Base-by-base conservation (phyloP, 1,140 invertebrate genomes). In the Papilio machaon region DNA sequence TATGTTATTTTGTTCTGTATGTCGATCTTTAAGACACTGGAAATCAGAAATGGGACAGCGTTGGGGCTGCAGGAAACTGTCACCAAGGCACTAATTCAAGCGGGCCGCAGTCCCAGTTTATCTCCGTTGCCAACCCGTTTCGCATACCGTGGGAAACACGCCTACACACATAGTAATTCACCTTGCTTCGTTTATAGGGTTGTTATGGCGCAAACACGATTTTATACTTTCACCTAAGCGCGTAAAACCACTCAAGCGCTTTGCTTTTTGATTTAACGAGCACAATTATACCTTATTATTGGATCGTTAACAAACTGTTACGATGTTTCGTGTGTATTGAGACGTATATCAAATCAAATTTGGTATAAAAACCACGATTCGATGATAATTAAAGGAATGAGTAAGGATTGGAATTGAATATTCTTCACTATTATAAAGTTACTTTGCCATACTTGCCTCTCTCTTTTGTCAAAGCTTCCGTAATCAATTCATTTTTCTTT, bases 81-180 rank as follows among this genome's bases (percentile, higher is more conserved):
- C 91, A 89, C 88, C 85, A 88, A 85, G 88, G 87, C 86, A 90
- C 89, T 92, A 94, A 94, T 93, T 94, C 89, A 92, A 86, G 85
- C 80, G 86, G 85, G 85, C 89, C 86, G 87, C 86, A 87, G 87
- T 92, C 90, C 90, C 88, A 91, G 89, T 90, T 92, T 94, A 92
- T 92, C 92, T 90, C 83, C 82, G 82, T 11, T 76, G 74, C 77
- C 82, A 90, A 92, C 92, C 91, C 91, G 92, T 94, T 94, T 92
- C 80, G 92, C 91, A 89, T 83, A 86, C 87, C 93, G 93, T 93
- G 93, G 93, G 92, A 93, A 94, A 88, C 84, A 87, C 87, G 86
- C 88, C 87, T 82, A 88, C 91, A 90, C 84, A 85, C 88, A 88
- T 88, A 90, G 90, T 89, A 86, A 90, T 89, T 89, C 85, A 91